A percentile compares a stretch with the other conserved stretches of the same genome.
Evolutionary conservation across 2,797 vertebrate genomes (phyloP).

Genomic region (Zalophus californianus): DNA sequence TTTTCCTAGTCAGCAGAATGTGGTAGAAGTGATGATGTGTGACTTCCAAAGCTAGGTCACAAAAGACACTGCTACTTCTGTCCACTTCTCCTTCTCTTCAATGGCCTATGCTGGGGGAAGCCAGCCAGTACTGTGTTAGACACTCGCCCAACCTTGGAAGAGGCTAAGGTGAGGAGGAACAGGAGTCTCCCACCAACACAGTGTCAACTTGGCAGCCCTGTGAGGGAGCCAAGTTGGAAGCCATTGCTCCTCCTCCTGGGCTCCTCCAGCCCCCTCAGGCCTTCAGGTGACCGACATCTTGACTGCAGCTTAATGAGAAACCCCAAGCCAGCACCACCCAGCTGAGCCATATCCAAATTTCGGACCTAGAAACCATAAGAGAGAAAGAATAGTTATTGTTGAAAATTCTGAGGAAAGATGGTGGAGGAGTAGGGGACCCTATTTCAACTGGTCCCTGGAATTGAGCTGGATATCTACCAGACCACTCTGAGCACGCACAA

Average conservation of each 20-base stretch:
- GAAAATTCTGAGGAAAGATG: no score
- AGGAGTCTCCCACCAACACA: neutral
- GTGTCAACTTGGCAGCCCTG: fast-evolving
- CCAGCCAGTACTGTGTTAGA: neutral
- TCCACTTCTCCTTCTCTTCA: neutral
- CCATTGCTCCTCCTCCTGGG: neutral
- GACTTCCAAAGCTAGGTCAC: neutral
- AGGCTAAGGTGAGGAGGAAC: neutral
- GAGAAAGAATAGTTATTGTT: neutral
- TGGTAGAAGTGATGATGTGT: neutral
- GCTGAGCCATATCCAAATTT: neutral
- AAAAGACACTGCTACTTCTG: neutral
- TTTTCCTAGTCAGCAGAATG: neutral
- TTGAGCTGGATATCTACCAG: no score
- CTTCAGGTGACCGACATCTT: neutral
- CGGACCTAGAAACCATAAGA: neutral
- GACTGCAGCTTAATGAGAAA: neutral
- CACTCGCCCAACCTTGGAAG: neutral
- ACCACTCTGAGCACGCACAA: no score
- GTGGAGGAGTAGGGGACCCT: no score
- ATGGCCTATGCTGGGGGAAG: neutral
- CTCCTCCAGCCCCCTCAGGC: neutral
- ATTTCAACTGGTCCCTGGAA: no score
- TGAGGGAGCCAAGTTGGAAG: neutral
- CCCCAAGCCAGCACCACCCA: neutral